Base-by-base conservation (phyloP, 2,888 invertebrate genomes). In the Noctua janthina region DNA sequence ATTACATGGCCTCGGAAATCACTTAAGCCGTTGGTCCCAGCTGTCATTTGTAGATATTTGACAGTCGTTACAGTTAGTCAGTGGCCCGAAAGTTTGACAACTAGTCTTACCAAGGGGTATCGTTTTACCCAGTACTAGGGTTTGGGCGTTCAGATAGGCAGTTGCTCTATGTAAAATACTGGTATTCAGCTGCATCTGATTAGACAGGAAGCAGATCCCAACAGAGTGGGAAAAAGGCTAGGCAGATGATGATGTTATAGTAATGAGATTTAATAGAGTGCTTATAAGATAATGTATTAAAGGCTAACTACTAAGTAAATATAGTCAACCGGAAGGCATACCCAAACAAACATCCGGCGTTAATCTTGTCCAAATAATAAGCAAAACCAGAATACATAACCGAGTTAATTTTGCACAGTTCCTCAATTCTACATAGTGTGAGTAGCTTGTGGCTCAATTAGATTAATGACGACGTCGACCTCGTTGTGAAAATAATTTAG, bases 401-500 rank as follows among this genome's bases (percentile, higher is more conserved):
- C 7, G 4, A 82, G 43, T 59, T 62, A 74, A 78, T 83, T 82
- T 39, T 46, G 71, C 49, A 72, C 35, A 23, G 23, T 78, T 72
- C 20, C 70, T 49, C 46, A 56, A 64, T 67, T 54, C n/a, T 23
- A 49, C 39, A 29, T 46, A 59, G 49, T 51, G 43, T 59, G 43
- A 72, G 62, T 39, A 54, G 39, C 35, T 66, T 62, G 2, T 56
- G 56, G 71, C 10, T 68, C 13, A 66, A 71, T 69, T 79, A 68
- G 35, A 81, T 79, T 79, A 76, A 87, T 73, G 71, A 43, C 43
- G 51, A 79, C 72, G 64, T 56, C 67, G 71, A 77, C 83, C 79
- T 86, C 59, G 59, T 72, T 59, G 64, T 68, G 11, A 59, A 82
- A 74, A 72, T 85, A 78, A 85, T 81, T 85, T 78, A 76, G 62